These are phyloP conservation scores for Tenebrio molitor DNA, from an alignment of 1,140 invertebrate genomes.

Conservation along the genomic window DNA sequence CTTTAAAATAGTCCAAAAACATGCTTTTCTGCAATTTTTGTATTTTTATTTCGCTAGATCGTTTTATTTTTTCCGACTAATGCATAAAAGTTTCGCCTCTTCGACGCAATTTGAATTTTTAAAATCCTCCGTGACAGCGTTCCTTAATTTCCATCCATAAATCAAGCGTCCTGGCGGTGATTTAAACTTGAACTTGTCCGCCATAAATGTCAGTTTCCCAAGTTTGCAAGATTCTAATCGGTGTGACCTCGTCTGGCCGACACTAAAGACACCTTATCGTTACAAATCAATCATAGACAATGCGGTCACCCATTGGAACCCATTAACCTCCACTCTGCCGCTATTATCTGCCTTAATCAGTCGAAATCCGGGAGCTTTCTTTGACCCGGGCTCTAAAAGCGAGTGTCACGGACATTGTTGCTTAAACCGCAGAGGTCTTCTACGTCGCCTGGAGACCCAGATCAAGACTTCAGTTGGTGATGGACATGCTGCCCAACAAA, in stretches of 20 bases:
- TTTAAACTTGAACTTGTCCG: not conserved
- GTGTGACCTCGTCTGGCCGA: not conserved
- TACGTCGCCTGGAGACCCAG: too few species aligned
- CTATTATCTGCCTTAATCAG: slow-evolving; percentile 2
- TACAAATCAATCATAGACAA: slow-evolving; percentile 10
- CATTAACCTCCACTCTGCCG: not conserved
- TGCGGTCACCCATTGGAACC: not conserved
- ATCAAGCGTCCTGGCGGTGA: not conserved
- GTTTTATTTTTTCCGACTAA: too few species aligned
- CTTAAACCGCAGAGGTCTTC: not conserved
- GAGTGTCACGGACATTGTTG: slow-evolving; percentile 1
- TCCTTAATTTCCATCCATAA: too few species aligned
- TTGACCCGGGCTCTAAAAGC: not conserved
- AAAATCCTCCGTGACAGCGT: too few species aligned
- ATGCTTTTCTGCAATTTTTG: too few species aligned
- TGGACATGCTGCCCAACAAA: too few species aligned
- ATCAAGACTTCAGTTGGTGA: too few species aligned
- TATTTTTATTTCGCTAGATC: too few species aligned
- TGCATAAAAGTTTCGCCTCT: too few species aligned
- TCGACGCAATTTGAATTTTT: too few species aligned
- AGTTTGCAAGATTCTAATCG: not conserved
- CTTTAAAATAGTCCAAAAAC: too few species aligned
- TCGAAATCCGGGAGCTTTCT: not conserved
- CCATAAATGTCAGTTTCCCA: not conserved
- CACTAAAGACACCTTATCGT: not conserved